phyloP scores from a whole-genome alignment of 2,888 invertebrate species.

The Anticlea derivata region DNA sequence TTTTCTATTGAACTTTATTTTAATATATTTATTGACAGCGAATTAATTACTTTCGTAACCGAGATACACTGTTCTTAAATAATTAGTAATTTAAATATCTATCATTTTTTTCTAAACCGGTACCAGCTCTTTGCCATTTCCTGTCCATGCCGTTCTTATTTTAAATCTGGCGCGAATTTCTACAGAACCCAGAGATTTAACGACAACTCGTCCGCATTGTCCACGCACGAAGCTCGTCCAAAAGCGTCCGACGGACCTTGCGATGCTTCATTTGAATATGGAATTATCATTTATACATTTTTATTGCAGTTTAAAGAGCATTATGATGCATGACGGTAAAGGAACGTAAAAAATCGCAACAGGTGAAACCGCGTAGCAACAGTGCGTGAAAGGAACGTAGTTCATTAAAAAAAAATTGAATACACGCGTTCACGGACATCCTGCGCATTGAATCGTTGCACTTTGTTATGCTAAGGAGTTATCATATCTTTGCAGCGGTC shows the following conservation, averaged over 20 bases:
- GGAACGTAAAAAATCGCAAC: slow-evolving; percentile 36
- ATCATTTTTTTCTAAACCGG: background rate
- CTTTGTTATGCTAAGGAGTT: slow-evolving; percentile 78
- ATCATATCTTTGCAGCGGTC: slow-evolving; percentile 63
- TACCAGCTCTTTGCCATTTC: slow-evolving; percentile 49
- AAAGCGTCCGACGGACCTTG: slow-evolving; percentile 59
- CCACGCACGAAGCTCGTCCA: slow-evolving; percentile 69
- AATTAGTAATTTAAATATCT: background rate
- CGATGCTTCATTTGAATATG: slow-evolving; percentile 73
- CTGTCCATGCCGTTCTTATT: slow-evolving; percentile 70
- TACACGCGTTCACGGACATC: slow-evolving; percentile 61
- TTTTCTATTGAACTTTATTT: too few relatives aligned
- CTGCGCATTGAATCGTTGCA: slow-evolving; percentile 65
- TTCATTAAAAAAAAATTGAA: slow-evolving; percentile 55
- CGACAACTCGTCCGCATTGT: slow-evolving; percentile 79
- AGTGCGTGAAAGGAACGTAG: slow-evolving; percentile 41
- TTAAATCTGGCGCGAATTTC: slow-evolving; percentile 74
- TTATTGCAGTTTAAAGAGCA: slow-evolving; percentile 6
- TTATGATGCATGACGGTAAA: slow-evolving; percentile 2
- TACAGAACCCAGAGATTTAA: slow-evolving; percentile 78
- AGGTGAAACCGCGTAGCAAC: slow-evolving; percentile 71
- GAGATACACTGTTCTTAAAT: background rate
- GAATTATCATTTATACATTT: slow-evolving; percentile 38
- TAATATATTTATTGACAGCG: too few relatives aligned
- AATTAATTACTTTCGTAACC: too few relatives aligned